These are phyloP conservation scores for Lepisosteus oculatus DNA, from an alignment of 2,113 vertebrate species.

Conservation along the genomic window DNA sequence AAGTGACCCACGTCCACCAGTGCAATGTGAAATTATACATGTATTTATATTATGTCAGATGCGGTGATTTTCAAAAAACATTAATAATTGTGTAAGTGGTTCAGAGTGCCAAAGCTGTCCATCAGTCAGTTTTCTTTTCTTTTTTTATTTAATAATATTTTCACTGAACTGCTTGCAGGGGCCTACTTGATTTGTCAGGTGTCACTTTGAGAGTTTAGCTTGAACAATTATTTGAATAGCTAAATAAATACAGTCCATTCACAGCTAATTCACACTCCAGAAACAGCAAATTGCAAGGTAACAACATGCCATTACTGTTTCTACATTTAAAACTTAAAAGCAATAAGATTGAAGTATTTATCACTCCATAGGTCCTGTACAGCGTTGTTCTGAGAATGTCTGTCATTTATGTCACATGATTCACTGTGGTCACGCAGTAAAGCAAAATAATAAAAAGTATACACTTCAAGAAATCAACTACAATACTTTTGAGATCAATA, in stretches of 20 bases:
- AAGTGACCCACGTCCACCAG: slow-evolving; percentile 67
- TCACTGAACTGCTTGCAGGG: slow-evolving; percentile 66
- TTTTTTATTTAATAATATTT: slow-evolving; percentile 71
- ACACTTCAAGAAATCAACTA: too few relatives aligned
- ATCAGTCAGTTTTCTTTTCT: slow-evolving; percentile 57
- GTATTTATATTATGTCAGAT: slow-evolving; percentile 74
- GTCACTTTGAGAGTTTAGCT: slow-evolving; percentile 66
- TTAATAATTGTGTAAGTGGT: slow-evolving; percentile 77
- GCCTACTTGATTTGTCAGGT: slow-evolving; percentile 72
- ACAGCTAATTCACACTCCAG: not conserved
- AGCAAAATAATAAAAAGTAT: too few relatives aligned
- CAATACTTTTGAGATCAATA: too few relatives aligned
- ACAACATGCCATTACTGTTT: too few relatives aligned
- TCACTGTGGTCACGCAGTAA: too few relatives aligned
- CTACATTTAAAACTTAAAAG: too few relatives aligned
- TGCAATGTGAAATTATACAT: slow-evolving; percentile 69
- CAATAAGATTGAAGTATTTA: too few relatives aligned
- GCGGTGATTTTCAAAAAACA: slow-evolving; percentile 73
- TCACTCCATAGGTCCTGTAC: too few relatives aligned
- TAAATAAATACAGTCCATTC: not conserved
- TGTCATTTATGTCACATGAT: too few relatives aligned
- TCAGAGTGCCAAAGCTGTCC: slow-evolving; percentile 72
- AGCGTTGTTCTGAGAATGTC: too few relatives aligned
- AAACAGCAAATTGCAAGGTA: too few relatives aligned
- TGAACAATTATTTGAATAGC: slow-evolving; percentile 68